Base-by-base conservation (phyloP, 1,140 invertebrate species). In the Brachystomella parvula region DNA sequence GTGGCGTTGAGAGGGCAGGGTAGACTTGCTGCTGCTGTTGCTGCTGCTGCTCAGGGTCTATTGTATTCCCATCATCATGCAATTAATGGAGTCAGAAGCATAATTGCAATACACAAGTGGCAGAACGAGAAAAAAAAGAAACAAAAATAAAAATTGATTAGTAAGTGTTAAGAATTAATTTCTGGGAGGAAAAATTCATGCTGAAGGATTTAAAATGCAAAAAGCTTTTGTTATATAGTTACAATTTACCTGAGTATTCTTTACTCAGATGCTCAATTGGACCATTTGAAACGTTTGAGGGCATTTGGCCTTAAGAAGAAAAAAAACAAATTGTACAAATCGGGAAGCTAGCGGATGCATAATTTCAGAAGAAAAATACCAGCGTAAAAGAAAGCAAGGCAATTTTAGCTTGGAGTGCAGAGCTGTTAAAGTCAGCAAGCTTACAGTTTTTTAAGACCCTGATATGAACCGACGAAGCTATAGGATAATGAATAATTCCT, bases 201-300 rank as follows among this genome's bases (percentile, higher is more conserved):
- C n/a, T n/a, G n/a, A n/a, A n/a, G n/a, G n/a, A n/a, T n/a, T n/a
- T 12, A 21, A 56, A 56, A 56, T n/a, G n/a, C 9, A 9, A 44
- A 44, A 44, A 44, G n/a, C 9, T 44, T 44, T 9, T 44, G 39
- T 44, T 44, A 44, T 28, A 32, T 9, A 6, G 21, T 59, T 59
- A 59, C 26, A 56, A 56, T 17, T 56, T 30, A 62, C 60, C 60
- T 44, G 60, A 62, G 60, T 62, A 62, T 3, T 62, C 60, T 62
- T 62, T 62, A 62, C 60, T 62, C 60, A 62, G 60, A 35, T 62
- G 60, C 19, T 62, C 60, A 32, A 62, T 39, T 62, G 60, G n/a
- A 15, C 26, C 21, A 29, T 39, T 39, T 12, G 60, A 15, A 24
- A 2, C 39, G 28, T 15, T 26, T 31, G 60, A 19, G 9, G 60